Conservation (phyloP, 2,797 vertebrate genomes). For the Carcharodon carcharias region DNA sequence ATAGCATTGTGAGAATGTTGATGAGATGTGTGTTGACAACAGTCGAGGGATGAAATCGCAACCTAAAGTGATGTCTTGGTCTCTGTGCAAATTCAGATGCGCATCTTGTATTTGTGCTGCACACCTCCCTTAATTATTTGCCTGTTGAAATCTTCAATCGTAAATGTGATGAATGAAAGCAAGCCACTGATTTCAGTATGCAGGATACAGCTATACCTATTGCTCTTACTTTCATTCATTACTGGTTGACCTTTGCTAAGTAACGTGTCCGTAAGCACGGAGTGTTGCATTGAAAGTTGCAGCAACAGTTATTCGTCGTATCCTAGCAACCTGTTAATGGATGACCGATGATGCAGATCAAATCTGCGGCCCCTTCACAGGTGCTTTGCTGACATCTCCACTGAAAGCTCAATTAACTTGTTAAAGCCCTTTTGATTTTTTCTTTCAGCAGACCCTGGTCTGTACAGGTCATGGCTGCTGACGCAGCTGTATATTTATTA, state of each 20-base stretch:
- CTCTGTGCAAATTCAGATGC: background rate
- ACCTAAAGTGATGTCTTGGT: background rate
- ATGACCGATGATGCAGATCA: slow-evolving; percentile 17
- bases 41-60: background rate
- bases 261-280: background rate
- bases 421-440: background rate
- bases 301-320: background rate
- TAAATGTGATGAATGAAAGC: background rate
- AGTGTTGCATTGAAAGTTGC: background rate
- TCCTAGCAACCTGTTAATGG: background rate
- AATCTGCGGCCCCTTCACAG: background rate
- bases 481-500: background rate
- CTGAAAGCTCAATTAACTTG: slow-evolving; percentile 3
- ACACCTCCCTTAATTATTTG: background rate
- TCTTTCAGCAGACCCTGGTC: background rate
- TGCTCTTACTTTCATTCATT: background rate
- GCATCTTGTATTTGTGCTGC: background rate
- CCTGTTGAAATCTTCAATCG: background rate
- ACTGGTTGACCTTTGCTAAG: slow-evolving; percentile 11
- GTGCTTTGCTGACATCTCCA: background rate
- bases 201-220: background rate
- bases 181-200: background rate
- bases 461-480: background rate
- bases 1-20: slow-evolving; percentile 7
- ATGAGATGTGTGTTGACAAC: background rate